Base-by-base conservation (phyloP, 2,888 invertebrate species). In the Apodemia hepburni region DNA sequence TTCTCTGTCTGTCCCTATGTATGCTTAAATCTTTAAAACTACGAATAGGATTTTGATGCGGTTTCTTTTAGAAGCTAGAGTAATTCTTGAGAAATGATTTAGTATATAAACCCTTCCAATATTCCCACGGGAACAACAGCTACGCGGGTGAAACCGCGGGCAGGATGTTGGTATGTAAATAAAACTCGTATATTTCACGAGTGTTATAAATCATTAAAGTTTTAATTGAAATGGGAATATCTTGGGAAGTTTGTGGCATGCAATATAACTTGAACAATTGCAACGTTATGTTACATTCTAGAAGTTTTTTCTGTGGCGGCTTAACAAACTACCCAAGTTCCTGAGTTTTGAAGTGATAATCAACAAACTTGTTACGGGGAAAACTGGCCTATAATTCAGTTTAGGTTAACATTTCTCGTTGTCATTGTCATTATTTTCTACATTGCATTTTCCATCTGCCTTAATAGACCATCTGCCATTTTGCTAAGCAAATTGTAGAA, bases 181-280 rank as follows among this genome's bases (percentile, higher is more conserved):
- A 38, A 38, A 51, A 45, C 18, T 60, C 9, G 27, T 27, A 12
- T 18, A 33, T 49, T 47, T 49, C 17, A 35, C 49, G 47, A 15
- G 33, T 33, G 68, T 61, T 66, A 69, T 69, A 69, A 70, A 71
- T 70, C 66, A 71, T 65, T 66, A 63, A 62, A 71, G 65, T 69
- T 70, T 70, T 71, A 70, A 71, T 71, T 72, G 69, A 68, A 70
- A 69, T 47, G 60, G 51, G 27, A 54, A 54, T 27, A 27, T 54
- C 51, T 22, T 29, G 45, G 12, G 12, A 33, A 60, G 60, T 60
- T 60, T 45, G 18, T 33, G 33, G 60, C 47, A 18, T 60, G 33
- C 47, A 60, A 49, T 49, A 60, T 47, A 60, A 49, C 29, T 60
- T 60, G 11, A 60, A 47, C 60, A 60, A 60, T 60, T 60, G 47